phyloP scores from a whole-genome alignment of 2,113 vertebrate genomes.

The Lasiurus cinereus region DNA sequence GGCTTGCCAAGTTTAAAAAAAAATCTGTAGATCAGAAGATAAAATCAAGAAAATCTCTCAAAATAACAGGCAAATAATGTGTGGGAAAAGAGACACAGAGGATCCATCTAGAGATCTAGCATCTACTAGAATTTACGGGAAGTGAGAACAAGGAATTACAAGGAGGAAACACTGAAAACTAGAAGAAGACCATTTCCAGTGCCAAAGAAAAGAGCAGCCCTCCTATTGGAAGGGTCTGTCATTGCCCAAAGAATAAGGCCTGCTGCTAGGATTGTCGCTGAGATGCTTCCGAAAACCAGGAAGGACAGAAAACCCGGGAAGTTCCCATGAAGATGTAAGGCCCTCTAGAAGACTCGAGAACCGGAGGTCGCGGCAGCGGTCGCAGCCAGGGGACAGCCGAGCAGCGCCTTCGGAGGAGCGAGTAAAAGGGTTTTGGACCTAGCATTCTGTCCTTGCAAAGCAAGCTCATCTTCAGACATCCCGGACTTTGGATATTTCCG shows the following conservation, averaged over 20 bases:
- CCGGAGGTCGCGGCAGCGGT: neutral
- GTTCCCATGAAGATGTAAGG: neutral
- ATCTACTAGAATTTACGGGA: neutral
- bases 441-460: neutral
- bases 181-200: neutral
- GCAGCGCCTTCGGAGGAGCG: neutral
- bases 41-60: constrained; percentile 24
- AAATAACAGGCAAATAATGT: neutral
- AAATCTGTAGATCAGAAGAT: constrained; percentile 10
- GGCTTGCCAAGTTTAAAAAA: constrained; percentile 59
- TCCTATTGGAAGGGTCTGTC: neutral
- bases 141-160: neutral
- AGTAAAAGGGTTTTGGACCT: constrained; percentile 7
- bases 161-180: neutral
- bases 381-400: neutral
- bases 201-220: neutral
- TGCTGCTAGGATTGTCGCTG: neutral
- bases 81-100: neutral
- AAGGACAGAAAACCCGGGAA: neutral
- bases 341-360: neutral
- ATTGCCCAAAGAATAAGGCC: neutral
- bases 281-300: neutral
- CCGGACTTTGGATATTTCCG: neutral
- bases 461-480: neutral
- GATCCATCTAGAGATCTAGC: neutral